Conservation (phyloP, 2,797 vertebrate species). For the Xiphophorus birchmanni region DNA sequence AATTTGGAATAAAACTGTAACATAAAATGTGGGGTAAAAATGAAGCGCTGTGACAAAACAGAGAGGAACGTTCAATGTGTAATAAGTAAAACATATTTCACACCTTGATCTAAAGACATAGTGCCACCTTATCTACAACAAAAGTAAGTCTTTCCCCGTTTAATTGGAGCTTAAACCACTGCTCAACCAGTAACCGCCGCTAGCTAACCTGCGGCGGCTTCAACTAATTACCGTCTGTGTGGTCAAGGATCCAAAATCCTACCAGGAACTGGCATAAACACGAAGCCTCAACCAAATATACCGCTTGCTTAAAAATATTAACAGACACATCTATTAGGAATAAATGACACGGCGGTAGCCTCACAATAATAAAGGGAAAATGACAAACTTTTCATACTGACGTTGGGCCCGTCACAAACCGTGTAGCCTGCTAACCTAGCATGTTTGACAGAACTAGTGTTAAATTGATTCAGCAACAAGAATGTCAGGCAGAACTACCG, state of each 20-base stretch:
- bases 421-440: conserved; percentile 64
- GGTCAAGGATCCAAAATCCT: conserved; percentile 11
- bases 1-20: neutral
- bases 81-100: neutral
- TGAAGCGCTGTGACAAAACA: neutral
- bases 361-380: neutral
- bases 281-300: neutral
- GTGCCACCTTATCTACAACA: neutral
- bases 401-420: conserved; percentile 60
- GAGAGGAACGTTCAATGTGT: neutral
- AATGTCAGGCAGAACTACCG: conserved; percentile 9
- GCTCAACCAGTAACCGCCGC: neutral
- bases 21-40: neutral
- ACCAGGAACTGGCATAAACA: conserved; percentile 1
- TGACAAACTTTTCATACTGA: conserved; percentile 22
- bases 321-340: rapidly evolving
- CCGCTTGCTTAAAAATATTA: rapidly evolving
- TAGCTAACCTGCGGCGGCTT: conserved; percentile 22
- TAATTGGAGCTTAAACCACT: neutral
- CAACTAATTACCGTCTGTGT: conserved; percentile 31
- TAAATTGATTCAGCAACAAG: conserved; percentile 50
- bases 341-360: neutral
- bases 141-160: neutral
- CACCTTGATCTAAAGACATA: neutral
- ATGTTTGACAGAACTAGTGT: conserved; percentile 66